Base-by-base conservation (phyloP, 1,140 invertebrate species). In the Berghia stephanieae region DNA sequence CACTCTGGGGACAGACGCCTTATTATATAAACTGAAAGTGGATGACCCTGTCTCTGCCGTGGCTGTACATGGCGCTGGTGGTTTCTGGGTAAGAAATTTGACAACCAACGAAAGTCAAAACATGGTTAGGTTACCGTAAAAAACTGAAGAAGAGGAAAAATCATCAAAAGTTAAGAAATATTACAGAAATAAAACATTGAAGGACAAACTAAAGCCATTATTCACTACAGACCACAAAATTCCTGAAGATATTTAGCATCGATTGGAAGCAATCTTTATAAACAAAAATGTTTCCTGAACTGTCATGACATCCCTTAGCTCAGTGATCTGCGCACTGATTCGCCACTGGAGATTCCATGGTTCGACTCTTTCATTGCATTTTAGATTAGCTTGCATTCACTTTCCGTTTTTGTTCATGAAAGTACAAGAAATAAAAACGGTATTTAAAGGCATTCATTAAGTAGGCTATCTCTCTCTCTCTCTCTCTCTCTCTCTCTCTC, bases 41-140 rank as follows among this genome's bases (percentile, higher is more conserved):
- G 96, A 98, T 83, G 96, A 98, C 90, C 96, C 96, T 0, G 96
- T 98, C 0, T 95, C 95, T 6, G 96, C 96, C 0, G 93, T 94
- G 31, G 92, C 95, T 5, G 96, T 97, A 4, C 96, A 98, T 86
- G 95, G 95, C 84, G 74, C 80, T 16, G 81, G 80, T 36, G 86
- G 88, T 1, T 46, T 86, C 0, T 89, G 88, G 88, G 88, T 85
- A 66, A 75, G 83, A 72, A 66, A 13, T 2, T 60, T 5, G 0
- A 36, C 40, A 8, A 16, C 27, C 73, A 40, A 42, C 38, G 0
- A 24, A 71, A 24, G 36, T 4, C 5, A 24, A 10, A 3, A 71
- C 18, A 18, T 21, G n/a, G 70, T 10, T 31, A 13, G 10, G 16
- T 21, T 21, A 60, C 46, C 5, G n/a, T 21, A 4, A 74, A 46